These are phyloP conservation scores for Pardosa pseudoannulata DNA, from an alignment of 2,888 invertebrate species.

Conservation along the genomic window DNA sequence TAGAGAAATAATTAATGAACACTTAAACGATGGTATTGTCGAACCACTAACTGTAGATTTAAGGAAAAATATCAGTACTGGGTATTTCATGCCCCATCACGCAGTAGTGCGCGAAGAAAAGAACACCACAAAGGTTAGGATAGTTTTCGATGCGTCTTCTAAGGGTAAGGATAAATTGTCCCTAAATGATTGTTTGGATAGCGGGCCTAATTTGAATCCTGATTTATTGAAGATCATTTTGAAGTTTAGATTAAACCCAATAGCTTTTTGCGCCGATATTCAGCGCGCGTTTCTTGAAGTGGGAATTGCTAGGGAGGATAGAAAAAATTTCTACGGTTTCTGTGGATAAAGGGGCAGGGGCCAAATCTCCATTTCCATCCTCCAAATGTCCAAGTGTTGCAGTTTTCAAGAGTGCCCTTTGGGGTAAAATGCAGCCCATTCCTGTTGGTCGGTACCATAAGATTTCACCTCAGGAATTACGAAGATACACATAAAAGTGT, in stretches of 20 bases:
- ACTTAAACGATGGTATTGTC: background rate
- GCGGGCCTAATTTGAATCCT: background rate
- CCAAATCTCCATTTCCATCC: slow-evolving; percentile 31
- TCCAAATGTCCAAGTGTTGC: too few relatives aligned
- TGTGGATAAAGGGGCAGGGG: background rate
- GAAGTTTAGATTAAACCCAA: background rate
- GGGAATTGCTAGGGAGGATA: slow-evolving; percentile 10
- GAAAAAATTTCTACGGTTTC: background rate
- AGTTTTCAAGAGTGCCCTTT: too few relatives aligned
- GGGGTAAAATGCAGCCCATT: too few relatives aligned
- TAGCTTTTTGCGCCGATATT: slow-evolving; percentile 4
- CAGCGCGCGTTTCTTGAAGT: background rate
- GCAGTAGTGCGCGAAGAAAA: slow-evolving; percentile 17
- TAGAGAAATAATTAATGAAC: slow-evolving; percentile 16
- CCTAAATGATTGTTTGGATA: slow-evolving; percentile 10
- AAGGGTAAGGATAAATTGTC: background rate
- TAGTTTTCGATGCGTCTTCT: slow-evolving; percentile 17
- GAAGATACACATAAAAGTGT: too few relatives aligned
- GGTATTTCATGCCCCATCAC: slow-evolving; percentile 10
- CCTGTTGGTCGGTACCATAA: too few relatives aligned
- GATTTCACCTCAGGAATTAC: too few relatives aligned
- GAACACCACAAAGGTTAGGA: background rate
- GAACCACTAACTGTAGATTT: background rate
- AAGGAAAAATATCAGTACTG: background rate
- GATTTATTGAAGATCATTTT: background rate